A percentile compares a stretch with the other conserved stretches of the same genome.
phyloP scores from a whole-genome alignment of 1,140 invertebrate species.

The Argopecten irradians region DNA sequence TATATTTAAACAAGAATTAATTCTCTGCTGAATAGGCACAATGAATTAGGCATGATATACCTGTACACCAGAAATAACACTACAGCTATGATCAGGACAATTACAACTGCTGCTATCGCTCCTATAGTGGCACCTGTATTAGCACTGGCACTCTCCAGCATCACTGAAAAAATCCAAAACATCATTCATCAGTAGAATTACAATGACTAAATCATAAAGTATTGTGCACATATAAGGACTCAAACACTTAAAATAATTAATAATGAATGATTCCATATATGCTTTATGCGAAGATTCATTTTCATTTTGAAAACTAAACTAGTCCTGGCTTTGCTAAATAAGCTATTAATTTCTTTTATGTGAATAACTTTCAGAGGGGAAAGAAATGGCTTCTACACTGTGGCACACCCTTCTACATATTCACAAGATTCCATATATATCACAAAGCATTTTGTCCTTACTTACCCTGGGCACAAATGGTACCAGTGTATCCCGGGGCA shows the following conservation, averaged over 20 bases:
- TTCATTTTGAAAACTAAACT: too few relatives aligned
- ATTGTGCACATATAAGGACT: too few relatives aligned
- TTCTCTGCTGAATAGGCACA: too few relatives aligned
- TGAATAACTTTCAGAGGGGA: not conserved
- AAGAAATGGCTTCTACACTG: not conserved
- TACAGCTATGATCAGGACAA: not conserved
- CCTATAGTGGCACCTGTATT: not conserved
- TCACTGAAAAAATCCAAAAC: not conserved
- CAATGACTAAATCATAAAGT: too few relatives aligned
- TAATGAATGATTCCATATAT: too few relatives aligned
- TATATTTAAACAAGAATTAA: too few relatives aligned
- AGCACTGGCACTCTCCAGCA: not conserved
- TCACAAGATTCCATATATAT: not conserved
- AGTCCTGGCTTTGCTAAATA: too few relatives aligned
- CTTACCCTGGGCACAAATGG: conserved; percentile 54
- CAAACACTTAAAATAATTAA: too few relatives aligned
- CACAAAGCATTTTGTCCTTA: not conserved
- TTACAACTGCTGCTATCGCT: not conserved
- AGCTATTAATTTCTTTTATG: not conserved
- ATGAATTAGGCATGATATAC: too few relatives aligned
- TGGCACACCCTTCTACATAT: not conserved
- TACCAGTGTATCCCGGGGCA: conserved; percentile 48
- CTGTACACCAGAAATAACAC: not conserved
- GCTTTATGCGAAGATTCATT: too few relatives aligned
- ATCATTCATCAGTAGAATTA: too few relatives aligned